Percentiles rank a stretch among this genome's conserved stretches.
phyloP scores from a whole-genome alignment of 2,113 vertebrate species.

The Bubo scandiacus region DNA sequence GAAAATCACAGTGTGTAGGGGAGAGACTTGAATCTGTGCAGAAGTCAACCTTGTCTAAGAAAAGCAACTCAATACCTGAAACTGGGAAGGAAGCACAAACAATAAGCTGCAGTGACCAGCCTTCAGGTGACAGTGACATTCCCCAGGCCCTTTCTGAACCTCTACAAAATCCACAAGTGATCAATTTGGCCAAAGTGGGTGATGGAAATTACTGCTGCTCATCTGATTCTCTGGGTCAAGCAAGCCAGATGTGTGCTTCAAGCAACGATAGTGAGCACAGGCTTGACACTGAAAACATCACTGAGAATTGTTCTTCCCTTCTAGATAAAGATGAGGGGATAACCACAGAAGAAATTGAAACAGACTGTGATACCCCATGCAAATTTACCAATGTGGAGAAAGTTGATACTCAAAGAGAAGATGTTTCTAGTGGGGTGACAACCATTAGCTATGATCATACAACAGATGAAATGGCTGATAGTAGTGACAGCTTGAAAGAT shows the following conservation, averaged over 20 bases:
- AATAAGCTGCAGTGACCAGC: background rate
- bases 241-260: conserved; percentile 8
- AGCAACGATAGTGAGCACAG: conserved; percentile 9
- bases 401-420: conserved; percentile 70
- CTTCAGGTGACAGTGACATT: background rate
- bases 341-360: conserved; percentile 36
- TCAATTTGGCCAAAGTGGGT: background rate
- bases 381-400: conserved; percentile 67
- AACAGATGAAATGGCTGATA: conserved; percentile 66
- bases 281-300: background rate
- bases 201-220: conserved; percentile 23
- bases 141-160: background rate
- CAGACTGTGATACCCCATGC: conserved; percentile 35
- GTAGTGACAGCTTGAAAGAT: conserved; percentile 74
- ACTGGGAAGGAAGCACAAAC: background rate
- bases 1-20: background rate
- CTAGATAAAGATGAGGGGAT: conserved; percentile 48
- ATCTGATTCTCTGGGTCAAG: background rate
- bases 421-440: conserved; percentile 66
- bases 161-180: background rate
- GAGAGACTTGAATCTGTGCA: conserved; percentile 27
- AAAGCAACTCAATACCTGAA: conserved; percentile 23
- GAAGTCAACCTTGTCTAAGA: conserved; percentile 26
- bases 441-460: conserved; percentile 60
- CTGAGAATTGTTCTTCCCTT: conserved; percentile 36